Conservation (phyloP, 2,888 invertebrate genomes). For the Bursaphelenchus okinawaensis region DNA sequence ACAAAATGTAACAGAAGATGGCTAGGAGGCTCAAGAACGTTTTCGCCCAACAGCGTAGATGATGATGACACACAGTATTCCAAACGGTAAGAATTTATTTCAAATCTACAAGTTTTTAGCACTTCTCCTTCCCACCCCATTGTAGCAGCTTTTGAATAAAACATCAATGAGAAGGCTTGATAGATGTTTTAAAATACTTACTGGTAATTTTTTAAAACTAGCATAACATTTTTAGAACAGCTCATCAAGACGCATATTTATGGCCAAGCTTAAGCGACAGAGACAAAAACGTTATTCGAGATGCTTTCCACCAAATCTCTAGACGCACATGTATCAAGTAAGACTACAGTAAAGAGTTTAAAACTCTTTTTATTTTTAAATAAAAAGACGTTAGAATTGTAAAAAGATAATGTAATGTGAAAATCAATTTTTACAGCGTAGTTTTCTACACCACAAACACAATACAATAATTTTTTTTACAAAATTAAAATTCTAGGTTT, state of each 20-base stretch:
- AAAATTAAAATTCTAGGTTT: constrained; percentile 25
- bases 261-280: constrained; percentile 49
- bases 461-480: too few relatives aligned
- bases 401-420: too few relatives aligned
- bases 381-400: too few relatives aligned
- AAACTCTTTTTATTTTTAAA: constrained; percentile 12
- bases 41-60: constrained; percentile 2
- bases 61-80: constrained; percentile 4
- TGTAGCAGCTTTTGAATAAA: too few relatives aligned
- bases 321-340: constrained; percentile 49
- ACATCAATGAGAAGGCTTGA: too few relatives aligned
- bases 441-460: too few relatives aligned
- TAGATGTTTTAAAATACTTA: too few relatives aligned
- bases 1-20: not conserved
- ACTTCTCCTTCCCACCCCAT: too few relatives aligned
- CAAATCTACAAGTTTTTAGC: not conserved
- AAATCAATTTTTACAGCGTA: too few relatives aligned
- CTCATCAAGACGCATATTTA: constrained; percentile 50
- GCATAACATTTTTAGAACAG: constrained; percentile 9
- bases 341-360: constrained; percentile 24
- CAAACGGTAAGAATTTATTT: not conserved
- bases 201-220: not conserved
- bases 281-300: constrained; percentile 40
- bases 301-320: constrained; percentile 47
- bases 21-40: constrained; percentile 3